Evolutionary conservation across 2,113 vertebrate genomes (phyloP), one percentile per base, ranked within the genome.

Genomic region (Scomber colias): DNA sequence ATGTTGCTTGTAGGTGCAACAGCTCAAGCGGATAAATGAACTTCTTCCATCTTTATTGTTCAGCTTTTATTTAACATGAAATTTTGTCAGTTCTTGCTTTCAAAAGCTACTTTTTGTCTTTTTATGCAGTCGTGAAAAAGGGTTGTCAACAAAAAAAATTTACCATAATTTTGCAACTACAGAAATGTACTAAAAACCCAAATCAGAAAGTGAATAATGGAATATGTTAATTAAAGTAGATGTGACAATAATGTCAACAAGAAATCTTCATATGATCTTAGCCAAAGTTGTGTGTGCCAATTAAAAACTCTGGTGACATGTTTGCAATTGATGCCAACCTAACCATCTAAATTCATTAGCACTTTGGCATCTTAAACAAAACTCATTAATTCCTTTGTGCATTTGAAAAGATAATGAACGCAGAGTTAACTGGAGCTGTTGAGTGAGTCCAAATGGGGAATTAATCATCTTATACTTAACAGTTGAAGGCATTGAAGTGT

Each of bases 301-400:
- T 53, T 17, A 59, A 55, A 72, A 54, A 19, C n/a, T 62, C 62
- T 19, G 49, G 4, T 61, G 10, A 21, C 48, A 54, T 24, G 13
- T 21, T 46, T 8, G 68, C 11, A 51, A 61, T 10, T 53, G n/a
- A 31, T 49, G 19, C 3, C 44, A 74, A 21, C 8, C 19, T 11
- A 59, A 35, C 46, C 11, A 16, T 70, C 21, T 17, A 2, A 51
- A 51, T 48, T 24, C 2, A 63, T 21, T 21, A 54, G 24, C 54
- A 62, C 19, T 65, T 68, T 62, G 55, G 53, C 72, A 61, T 70
- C 53, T 45, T 65, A 17, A 15, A 51, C 17, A 48, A 53, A 49
- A 45, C 45, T 63, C 64, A 75, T 63, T 69, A 13, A 51, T 30
- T 75, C 10, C 44, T 27, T 30, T 56, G 9, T 68, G n/a, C 14